Base-by-base conservation (phyloP, 2,113 vertebrate species). In the Hydrolagus affinis region DNA sequence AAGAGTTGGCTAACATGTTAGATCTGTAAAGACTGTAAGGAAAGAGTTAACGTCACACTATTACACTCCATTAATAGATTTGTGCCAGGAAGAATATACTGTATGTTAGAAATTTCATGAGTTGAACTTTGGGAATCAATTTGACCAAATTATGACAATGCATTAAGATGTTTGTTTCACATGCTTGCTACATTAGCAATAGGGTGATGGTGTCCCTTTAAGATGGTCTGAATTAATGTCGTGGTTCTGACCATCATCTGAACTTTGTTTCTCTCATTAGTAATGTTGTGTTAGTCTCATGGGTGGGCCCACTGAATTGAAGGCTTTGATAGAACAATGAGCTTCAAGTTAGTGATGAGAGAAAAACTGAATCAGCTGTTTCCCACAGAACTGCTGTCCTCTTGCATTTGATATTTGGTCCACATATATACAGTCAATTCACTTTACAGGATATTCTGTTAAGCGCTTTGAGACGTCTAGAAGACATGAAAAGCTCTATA, bases 41-140 rank as follows among this genome's bases (percentile, higher is more conserved):
- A 44, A 44, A 44, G 44, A 44, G 44, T 44, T 44, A 44, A 44
- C 44, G 6, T 44, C 44, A 44, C 44, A 44, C 44, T 44, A 3
- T 44, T 44, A 44, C 44, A 44, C 44, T 44, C 2, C 44, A 44
- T 6, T 6, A 44, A 44, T 6, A 44, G 44, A 44, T 44, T 62
- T 80, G n/a, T 80, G 59, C 64, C 76, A 64, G 59, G n/a, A 64
- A 62, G 28, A 80, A n/a, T 64, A 64, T 10, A n/a, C n/a, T n/a
- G n/a, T n/a, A 60, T 25, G 15, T 80, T 80, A 6, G 57, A 25
- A 78, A 28, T 59, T 44, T 44, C 44, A 44, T 62, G 76, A 62
- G 57, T 1, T 64, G 12, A 3, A 28, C 12, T 80, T 80, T 80
- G 15, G 15, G 76, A 80, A 80, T 17, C 60, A 15, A 60, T 62